These are phyloP conservation scores for Latrodectus elegans DNA, from an alignment of 2,888 invertebrate genomes.

Conservation along the genomic window DNA sequence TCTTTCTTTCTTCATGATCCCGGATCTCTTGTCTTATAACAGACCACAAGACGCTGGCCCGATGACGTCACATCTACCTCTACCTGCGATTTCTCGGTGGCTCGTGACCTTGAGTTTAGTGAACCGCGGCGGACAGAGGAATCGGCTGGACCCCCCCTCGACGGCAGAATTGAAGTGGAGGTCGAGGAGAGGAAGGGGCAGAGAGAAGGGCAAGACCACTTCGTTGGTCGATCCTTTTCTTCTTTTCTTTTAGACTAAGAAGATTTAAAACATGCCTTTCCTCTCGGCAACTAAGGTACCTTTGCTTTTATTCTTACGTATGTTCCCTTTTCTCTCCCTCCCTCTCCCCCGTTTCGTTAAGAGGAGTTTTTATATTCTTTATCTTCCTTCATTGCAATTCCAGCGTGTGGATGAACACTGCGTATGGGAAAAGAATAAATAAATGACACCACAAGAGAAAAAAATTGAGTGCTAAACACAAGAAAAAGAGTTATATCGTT, in stretches of 20 bases:
- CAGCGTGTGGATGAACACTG: too few relatives aligned
- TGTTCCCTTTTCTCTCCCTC: not conserved
- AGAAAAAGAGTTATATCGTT: too few relatives aligned
- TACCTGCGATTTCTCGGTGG: conserved; percentile 30
- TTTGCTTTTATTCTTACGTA: not conserved
- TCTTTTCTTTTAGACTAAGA: not conserved
- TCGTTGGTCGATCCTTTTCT: not conserved
- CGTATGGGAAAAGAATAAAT: too few relatives aligned
- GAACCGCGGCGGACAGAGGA: conserved; percentile 44
- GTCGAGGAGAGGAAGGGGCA: not conserved
- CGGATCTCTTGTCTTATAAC: conserved; percentile 50
- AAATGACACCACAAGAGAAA: too few relatives aligned
- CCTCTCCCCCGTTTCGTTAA: conserved; percentile 5
- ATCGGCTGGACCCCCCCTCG: conserved; percentile 12
- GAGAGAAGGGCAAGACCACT: not conserved
- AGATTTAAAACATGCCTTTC: too few relatives aligned
- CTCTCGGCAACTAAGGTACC: too few relatives aligned
- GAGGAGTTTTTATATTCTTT: conserved; percentile 2
- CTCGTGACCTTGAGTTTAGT: conserved; percentile 63
- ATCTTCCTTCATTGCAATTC: not conserved
- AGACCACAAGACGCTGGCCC: not conserved
- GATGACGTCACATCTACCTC: conserved; percentile 36
- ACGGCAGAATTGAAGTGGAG: not conserved
- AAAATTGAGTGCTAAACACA: too few relatives aligned
- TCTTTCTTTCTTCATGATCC: conserved; percentile 26